phyloP scores from a whole-genome alignment of 2,797 vertebrate species.

The Trichosurus vulpecula region DNA sequence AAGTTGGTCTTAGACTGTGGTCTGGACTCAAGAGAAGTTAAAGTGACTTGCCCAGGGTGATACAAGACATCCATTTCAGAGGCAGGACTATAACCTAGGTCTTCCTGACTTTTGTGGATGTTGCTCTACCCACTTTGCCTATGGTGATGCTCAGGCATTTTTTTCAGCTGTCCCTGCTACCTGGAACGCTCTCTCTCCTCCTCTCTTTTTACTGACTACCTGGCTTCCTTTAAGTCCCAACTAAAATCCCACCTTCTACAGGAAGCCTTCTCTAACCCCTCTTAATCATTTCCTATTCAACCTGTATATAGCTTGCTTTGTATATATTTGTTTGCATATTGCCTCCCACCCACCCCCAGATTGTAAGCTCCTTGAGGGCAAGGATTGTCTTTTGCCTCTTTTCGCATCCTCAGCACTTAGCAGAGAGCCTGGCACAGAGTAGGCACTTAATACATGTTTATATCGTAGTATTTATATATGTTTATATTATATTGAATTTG shows the following conservation, averaged over 20 bases:
- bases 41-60: background rate
- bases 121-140: background rate
- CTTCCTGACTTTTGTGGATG: background rate
- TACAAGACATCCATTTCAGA: background rate
- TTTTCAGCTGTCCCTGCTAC: background rate
- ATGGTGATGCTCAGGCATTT: background rate
- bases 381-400: background rate
- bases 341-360: background rate
- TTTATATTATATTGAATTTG: background rate
- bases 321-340: background rate
- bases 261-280: too few relatives aligned
- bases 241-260: background rate
- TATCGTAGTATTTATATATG: too few relatives aligned
- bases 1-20: background rate
- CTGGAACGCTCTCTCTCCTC: background rate
- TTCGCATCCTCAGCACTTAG: background rate
- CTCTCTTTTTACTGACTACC: background rate
- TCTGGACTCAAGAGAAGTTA: background rate
- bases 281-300: background rate
- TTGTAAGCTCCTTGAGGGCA: background rate
- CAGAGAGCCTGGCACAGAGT: background rate
- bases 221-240: background rate
- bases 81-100: background rate
- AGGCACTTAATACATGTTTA: background rate
- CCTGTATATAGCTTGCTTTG: background rate